Percentiles rank a stretch among this genome's conserved stretches.
Conservation (phyloP, 1,140 invertebrate genomes). For the Pemphigus obesinymphae region DNA sequence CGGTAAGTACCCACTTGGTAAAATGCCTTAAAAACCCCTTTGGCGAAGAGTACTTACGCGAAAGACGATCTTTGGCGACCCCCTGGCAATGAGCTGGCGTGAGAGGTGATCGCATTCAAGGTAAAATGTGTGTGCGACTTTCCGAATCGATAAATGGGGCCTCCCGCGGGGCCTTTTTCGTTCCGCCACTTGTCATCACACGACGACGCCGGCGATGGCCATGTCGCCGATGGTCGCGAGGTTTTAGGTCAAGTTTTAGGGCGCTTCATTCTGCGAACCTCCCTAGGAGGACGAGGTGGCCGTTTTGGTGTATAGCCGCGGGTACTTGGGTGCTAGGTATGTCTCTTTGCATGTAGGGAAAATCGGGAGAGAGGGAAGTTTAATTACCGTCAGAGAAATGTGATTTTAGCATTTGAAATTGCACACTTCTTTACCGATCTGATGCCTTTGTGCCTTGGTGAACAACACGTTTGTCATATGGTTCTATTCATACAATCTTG, state of each 20-base stretch:
- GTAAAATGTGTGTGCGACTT: constrained; percentile 8
- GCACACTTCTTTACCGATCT: neutral
- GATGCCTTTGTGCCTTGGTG: neutral
- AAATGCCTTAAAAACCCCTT: neutral
- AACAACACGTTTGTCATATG: neutral
- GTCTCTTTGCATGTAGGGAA: neutral
- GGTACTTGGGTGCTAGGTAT: neutral
- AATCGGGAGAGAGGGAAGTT: neutral
- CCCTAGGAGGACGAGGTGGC: neutral
- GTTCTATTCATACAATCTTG: neutral
- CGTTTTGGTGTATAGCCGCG: no score
- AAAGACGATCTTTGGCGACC: neutral
- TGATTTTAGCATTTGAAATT: neutral
- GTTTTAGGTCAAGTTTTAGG: neutral
- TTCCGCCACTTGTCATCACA: neutral
- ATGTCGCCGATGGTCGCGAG: neutral
- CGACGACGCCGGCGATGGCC: neutral
- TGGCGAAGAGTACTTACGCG: neutral
- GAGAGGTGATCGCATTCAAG: neutral
- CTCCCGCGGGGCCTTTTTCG: neutral
- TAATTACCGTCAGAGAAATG: neutral
- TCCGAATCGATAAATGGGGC: neutral
- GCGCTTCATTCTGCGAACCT: neutral
- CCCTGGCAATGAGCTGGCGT: neutral
- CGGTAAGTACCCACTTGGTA: constrained; percentile 48